phyloP scores from a whole-genome alignment of 2,888 invertebrate species.

The Timema cristinae region DNA sequence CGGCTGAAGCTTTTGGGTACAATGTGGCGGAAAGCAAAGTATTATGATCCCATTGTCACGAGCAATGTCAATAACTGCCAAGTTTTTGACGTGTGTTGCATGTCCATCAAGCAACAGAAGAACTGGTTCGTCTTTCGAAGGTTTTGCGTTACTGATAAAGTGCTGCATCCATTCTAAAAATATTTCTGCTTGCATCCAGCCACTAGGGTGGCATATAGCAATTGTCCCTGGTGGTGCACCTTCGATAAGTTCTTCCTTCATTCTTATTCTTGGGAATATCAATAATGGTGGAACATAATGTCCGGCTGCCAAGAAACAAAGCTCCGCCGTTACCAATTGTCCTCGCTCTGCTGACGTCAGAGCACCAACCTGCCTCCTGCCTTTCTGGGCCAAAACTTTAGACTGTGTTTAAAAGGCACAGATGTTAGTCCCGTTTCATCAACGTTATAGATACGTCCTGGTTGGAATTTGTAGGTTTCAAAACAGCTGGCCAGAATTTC shows the following conservation, averaged over 20 bases:
- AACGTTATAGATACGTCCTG: not conserved
- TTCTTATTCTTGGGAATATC: conserved; percentile 40
- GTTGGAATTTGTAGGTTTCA: not conserved
- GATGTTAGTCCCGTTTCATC: not conserved
- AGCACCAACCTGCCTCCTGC: not conserved
- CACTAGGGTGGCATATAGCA: conserved; percentile 35
- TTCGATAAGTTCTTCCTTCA: conserved; percentile 37
- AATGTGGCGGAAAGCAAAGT: conserved; percentile 22
- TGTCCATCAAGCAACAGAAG: conserved; percentile 33
- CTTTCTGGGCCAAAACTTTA: not conserved
- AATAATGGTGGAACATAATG: conserved; percentile 39
- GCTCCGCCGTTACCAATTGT: not conserved
- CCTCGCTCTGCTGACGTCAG: conserved; percentile 4
- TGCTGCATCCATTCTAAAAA: conserved; percentile 40
- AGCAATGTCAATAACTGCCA: conserved; percentile 19
- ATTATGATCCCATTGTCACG: conserved; percentile 21
- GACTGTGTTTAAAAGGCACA: not conserved
- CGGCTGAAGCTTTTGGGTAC: conserved; percentile 23
- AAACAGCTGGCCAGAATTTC: not conserved
- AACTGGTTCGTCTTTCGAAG: conserved; percentile 34
- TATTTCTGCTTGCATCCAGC: conserved; percentile 39
- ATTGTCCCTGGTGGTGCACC: conserved; percentile 38
- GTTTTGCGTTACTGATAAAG: conserved; percentile 35
- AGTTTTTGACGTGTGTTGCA: conserved; percentile 28
- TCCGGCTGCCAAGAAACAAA: conserved; percentile 30